A percentile compares a stretch with the other conserved stretches of the same genome.
Evolutionary conservation across 2,888 invertebrate species (phyloP).

Genomic region (Xestia rhomboidea): DNA sequence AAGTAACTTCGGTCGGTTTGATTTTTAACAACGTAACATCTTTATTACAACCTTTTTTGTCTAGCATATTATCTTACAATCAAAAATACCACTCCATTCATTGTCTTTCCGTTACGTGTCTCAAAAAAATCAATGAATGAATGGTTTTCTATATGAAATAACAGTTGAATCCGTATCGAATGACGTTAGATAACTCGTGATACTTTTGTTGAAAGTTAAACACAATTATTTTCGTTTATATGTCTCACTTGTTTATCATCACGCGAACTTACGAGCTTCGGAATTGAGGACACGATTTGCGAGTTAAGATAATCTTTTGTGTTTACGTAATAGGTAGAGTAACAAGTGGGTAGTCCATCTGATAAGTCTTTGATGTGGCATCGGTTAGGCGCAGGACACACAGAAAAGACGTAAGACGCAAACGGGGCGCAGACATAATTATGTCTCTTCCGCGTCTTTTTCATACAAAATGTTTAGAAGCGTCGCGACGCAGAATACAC

Average conservation of each 20-base stretch:
- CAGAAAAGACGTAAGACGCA: too few relatives aligned
- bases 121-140: conserved; percentile 41
- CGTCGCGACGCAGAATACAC: too few relatives aligned
- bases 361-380: not conserved
- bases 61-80: conserved; percentile 14
- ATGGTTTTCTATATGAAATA: conserved; percentile 30
- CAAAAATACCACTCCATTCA: conserved; percentile 28
- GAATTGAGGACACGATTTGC: conserved; percentile 29
- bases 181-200: conserved; percentile 44
- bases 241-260: conserved; percentile 43
- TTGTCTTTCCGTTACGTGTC: conserved; percentile 29
- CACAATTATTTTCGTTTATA: conserved; percentile 50
- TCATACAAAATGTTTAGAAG: too few relatives aligned
- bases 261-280: conserved; percentile 35
- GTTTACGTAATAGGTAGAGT: conserved; percentile 25
- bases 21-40: too few relatives aligned
- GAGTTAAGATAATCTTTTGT: not conserved
- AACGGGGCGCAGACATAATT: too few relatives aligned
- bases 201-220: conserved; percentile 60
- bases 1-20: too few relatives aligned
- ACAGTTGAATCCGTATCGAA: conserved; percentile 49
- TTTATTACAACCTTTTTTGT: too few relatives aligned
- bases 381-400: too few relatives aligned
- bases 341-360: not conserved
- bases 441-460: too few relatives aligned